phyloP scores from a whole-genome alignment of 2,797 vertebrate genomes.

The Chaenodraco wilsoni region DNA sequence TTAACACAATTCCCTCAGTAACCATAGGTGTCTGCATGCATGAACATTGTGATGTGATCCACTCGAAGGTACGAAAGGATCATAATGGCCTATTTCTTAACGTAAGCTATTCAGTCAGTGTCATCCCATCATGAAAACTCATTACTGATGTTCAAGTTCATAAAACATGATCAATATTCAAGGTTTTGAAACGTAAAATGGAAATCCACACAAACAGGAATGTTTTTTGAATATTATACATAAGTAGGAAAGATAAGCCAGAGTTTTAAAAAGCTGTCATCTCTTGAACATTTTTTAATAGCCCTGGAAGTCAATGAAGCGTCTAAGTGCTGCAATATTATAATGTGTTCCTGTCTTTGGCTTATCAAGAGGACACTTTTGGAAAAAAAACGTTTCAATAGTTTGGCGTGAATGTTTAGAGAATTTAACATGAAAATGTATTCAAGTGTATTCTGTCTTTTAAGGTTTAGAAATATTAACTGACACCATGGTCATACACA shows the following conservation, averaged over 20 bases:
- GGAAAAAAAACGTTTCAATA: conserved; percentile 7
- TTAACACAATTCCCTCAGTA: not conserved
- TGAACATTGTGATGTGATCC: not conserved
- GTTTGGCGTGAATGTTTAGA: not conserved
- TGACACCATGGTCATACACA: not conserved
- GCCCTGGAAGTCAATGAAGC: conserved; percentile 18
- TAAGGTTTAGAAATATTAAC: not conserved
- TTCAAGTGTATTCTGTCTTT: not conserved
- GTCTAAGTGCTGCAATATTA: conserved; percentile 24
- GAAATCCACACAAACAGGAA: no score
- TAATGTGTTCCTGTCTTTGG: not conserved
- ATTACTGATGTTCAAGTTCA: not conserved
- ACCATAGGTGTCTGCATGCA: not conserved
- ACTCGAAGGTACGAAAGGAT: not conserved
- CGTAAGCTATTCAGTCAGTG: not conserved
- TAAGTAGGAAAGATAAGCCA: not conserved
- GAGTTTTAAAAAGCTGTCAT: conserved; percentile 7
- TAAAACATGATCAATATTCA: not conserved
- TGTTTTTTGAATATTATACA: not conserved
- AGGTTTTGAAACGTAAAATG: not conserved
- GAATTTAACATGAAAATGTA: not conserved
- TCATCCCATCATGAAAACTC: not conserved
- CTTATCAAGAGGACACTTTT: not conserved
- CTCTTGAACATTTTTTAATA: conserved; percentile 23
- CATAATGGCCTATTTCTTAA: not conserved